These are phyloP conservation scores for Cirrhinus molitorella DNA, from an alignment of 2,797 vertebrate genomes.

Conservation along the genomic window DNA sequence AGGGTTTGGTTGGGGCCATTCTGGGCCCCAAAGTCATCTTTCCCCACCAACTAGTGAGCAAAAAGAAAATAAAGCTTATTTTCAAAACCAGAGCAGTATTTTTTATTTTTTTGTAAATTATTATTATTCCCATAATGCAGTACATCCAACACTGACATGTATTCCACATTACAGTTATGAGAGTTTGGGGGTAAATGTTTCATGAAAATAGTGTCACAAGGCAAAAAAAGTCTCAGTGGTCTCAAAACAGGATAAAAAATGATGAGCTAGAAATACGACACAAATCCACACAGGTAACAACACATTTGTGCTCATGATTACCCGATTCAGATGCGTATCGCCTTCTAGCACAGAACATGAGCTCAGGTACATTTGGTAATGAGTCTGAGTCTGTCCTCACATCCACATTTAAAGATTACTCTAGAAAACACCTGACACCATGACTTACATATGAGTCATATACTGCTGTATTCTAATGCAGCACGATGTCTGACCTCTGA, in stretches of 20 bases:
- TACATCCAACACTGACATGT: background rate
- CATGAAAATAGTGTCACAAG: background rate
- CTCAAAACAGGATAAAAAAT: background rate
- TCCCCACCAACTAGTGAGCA: no score
- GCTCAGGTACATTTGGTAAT: background rate
- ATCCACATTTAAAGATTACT: background rate
- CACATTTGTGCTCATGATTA: background rate
- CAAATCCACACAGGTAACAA: background rate
- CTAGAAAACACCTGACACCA: background rate
- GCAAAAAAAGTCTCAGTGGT: background rate
- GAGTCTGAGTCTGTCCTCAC: background rate
- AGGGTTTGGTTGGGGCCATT: no score
- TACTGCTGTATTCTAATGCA: background rate
- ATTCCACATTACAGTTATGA: background rate
- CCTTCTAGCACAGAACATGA: no score
- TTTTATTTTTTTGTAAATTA: background rate
- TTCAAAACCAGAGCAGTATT: background rate
- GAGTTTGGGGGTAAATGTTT: background rate
- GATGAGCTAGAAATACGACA: background rate
- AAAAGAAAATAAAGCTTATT: background rate
- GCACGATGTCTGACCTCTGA: background rate
- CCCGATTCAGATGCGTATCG: background rate
- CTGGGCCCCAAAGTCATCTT: no score
- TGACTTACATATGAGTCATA: background rate
- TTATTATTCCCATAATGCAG: background rate